phyloP scores from a whole-genome alignment of 2,797 vertebrate species.

The Morus bassanus region DNA sequence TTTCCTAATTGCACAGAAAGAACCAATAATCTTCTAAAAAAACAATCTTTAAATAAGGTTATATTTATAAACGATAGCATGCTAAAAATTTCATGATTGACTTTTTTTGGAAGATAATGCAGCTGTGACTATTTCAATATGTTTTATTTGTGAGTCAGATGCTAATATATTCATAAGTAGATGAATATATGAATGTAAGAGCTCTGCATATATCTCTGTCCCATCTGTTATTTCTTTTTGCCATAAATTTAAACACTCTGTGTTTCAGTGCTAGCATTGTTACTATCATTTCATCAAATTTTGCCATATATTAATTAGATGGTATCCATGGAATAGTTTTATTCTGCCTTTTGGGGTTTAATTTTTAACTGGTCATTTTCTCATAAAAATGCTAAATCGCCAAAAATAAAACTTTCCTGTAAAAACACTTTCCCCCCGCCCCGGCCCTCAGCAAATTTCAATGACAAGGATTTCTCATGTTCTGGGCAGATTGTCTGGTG shows the following conservation, averaged over 20 bases:
- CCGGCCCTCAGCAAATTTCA: neutral
- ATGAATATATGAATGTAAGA: slow-evolving; percentile 1
- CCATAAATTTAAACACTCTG: slow-evolving; percentile 11
- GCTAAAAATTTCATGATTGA: neutral
- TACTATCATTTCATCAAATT: slow-evolving; percentile 48
- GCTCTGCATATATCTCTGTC: slow-evolving; percentile 5
- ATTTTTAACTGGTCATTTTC: neutral
- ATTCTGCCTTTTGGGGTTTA: neutral
- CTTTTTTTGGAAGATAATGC: neutral
- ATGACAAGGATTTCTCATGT: neutral
- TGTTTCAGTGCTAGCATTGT: slow-evolving; percentile 34
- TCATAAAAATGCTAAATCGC: neutral
- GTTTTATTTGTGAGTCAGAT: slow-evolving; percentile 41
- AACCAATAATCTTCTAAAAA: neutral
- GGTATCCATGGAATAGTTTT: slow-evolving; percentile 1
- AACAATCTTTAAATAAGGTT: neutral
- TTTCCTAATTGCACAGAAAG: neutral
- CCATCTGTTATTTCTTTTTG: slow-evolving; percentile 52
- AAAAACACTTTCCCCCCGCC: neutral
- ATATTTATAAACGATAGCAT: neutral
- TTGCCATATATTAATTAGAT: slow-evolving; percentile 16
- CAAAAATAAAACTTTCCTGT: neutral
- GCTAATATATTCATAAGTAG: neutral
- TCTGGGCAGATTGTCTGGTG: neutral
- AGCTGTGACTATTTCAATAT: neutral